Evolutionary conservation across 2,888 invertebrate species (phyloP).

Genomic region (Netelia inedita): DNA sequence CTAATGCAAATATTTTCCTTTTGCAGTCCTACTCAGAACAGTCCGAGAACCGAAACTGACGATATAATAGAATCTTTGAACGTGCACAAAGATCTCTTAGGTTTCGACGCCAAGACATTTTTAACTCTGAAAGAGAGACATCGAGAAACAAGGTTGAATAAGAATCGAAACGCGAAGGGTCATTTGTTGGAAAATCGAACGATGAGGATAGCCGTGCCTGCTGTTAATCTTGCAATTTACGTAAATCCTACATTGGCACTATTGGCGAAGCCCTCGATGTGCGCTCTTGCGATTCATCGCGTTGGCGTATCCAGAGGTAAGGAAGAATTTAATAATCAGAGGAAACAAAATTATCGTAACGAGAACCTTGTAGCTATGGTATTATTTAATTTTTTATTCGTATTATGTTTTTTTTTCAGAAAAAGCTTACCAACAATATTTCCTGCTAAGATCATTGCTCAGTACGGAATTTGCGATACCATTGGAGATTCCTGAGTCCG

Average conservation of each 20-base stretch:
- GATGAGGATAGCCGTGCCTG: slow-evolving; percentile 90
- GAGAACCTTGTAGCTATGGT: slow-evolving; percentile 73
- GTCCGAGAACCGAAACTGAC: slow-evolving; percentile 85
- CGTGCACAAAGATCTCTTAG: slow-evolving; percentile 80
- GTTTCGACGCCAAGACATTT: slow-evolving; percentile 75
- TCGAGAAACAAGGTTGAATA: slow-evolving; percentile 71
- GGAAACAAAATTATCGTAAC: slow-evolving; percentile 64
- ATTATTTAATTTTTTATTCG: too few relatives aligned
- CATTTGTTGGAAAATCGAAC: slow-evolving; percentile 89
- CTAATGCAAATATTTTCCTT: background rate
- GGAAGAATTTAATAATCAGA: slow-evolving; percentile 49
- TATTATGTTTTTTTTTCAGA: slow-evolving; percentile 72
- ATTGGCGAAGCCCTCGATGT: slow-evolving; percentile 88
- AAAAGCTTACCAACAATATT: slow-evolving; percentile 76
- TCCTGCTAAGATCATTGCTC: slow-evolving; percentile 77
- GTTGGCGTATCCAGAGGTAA: slow-evolving; percentile 81
- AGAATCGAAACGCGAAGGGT: slow-evolving; percentile 84
- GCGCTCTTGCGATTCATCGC: slow-evolving; percentile 85
- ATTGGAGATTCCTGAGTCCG: slow-evolving; percentile 71
- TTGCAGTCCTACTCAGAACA: slow-evolving; percentile 84
- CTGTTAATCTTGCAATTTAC: slow-evolving; percentile 91
- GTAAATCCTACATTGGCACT: slow-evolving; percentile 91
- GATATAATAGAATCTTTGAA: slow-evolving; percentile 79
- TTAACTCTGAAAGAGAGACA: slow-evolving; percentile 79
- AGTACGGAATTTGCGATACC: slow-evolving; percentile 81